Evolutionary conservation across 2,797 vertebrate genomes (phyloP).

Genomic region (Myotis myotis): DNA sequence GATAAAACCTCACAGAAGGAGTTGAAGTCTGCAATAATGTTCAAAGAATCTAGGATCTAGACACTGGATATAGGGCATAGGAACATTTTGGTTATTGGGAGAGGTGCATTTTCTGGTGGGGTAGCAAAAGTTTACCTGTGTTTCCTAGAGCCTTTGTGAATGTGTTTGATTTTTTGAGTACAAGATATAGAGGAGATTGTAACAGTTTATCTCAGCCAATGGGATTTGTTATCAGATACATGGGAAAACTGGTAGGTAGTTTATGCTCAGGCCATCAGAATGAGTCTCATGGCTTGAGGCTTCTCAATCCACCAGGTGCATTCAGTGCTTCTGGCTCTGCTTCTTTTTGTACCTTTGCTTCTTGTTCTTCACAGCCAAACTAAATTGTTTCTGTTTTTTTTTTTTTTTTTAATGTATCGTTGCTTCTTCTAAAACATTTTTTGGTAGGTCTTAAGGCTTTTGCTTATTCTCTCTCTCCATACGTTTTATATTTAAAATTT

Average conservation of each 20-base stretch:
- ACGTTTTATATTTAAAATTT: not conserved
- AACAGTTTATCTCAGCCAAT: not conserved
- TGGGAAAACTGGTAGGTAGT: not conserved
- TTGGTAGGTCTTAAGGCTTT: slow-evolving; percentile 9
- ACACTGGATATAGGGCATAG: not conserved
- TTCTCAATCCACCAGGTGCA: not conserved
- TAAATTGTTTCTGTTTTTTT: not conserved
- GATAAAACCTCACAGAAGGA: not conserved
- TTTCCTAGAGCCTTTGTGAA: slow-evolving; percentile 1
- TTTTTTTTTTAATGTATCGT: not conserved
- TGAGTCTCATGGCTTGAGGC: not conserved
- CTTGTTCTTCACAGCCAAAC: not conserved
- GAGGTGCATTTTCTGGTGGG: not conserved
- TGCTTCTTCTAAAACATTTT: not conserved
- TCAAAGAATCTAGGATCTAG: not conserved
- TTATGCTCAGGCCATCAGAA: not conserved
- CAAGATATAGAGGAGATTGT: not conserved
- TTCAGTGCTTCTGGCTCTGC: not conserved
- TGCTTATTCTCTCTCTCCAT: not conserved
- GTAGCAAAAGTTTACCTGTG: not conserved
- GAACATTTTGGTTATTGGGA: not conserved
- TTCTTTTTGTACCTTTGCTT: not conserved
- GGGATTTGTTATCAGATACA: not conserved
- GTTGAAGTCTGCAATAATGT: not conserved
- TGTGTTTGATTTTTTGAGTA: not conserved